These are phyloP conservation scores for Penaeus indicus DNA, from an alignment of 1,140 invertebrate species.

Conservation along the genomic window DNA sequence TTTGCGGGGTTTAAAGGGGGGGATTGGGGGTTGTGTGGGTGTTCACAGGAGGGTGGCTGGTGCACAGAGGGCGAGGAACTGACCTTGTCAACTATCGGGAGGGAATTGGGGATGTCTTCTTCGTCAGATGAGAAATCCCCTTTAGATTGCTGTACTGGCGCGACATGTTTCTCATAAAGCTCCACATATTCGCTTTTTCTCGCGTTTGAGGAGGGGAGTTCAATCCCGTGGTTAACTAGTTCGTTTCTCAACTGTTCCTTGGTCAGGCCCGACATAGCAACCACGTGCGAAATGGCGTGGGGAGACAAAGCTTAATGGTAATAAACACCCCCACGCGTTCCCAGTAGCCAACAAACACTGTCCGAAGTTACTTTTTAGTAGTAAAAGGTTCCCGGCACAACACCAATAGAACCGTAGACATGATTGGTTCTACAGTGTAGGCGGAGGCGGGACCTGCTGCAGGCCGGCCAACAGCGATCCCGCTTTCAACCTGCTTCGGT, in stretches of 20 bases:
- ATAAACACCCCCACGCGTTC: not conserved
- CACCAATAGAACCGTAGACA: constrained; percentile 5
- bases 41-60: no score
- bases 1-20: no score
- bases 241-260: constrained; percentile 54
- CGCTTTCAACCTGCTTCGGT: constrained; percentile 27
- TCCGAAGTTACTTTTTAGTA: constrained; percentile 24
- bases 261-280: constrained; percentile 43
- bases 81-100: not conserved
- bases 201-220: constrained; percentile 29
- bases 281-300: not conserved
- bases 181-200: constrained; percentile 46
- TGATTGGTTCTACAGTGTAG: constrained; percentile 39
- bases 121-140: constrained; percentile 58
- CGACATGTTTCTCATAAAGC: constrained; percentile 55
- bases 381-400: not conserved
- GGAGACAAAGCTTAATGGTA: not conserved
- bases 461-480: constrained; percentile 27
- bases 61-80: not conserved
- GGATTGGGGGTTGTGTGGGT: no score
- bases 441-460: constrained; percentile 37
- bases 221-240: constrained; percentile 42
- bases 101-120: constrained; percentile 43
- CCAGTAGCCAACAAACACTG: constrained; percentile 20
- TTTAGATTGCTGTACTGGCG: constrained; percentile 44